Percentiles rank a stretch among this genome's conserved stretches.
These are phyloP conservation scores for Zapus hudsonius DNA, from an alignment of 2,113 vertebrate genomes.

Conservation along the genomic window DNA sequence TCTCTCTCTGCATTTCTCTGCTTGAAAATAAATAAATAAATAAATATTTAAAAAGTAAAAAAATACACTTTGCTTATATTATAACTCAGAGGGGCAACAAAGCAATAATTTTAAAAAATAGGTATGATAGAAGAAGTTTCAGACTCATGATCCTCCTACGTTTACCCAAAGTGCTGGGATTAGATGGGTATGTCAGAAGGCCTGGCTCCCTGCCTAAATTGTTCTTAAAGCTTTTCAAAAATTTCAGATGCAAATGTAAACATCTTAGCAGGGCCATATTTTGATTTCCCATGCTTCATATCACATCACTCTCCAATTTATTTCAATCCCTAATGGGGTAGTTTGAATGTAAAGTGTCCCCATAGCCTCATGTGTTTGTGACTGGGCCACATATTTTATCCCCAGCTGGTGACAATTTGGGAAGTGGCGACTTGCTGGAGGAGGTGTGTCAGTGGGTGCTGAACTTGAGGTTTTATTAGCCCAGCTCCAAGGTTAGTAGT, in stretches of 20 bases:
- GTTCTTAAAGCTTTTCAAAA: not conserved
- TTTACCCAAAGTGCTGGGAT: not conserved
- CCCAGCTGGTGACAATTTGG: too few relatives aligned
- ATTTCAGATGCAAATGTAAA: constrained; percentile 3
- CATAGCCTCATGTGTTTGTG: too few relatives aligned
- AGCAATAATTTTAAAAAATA: not conserved
- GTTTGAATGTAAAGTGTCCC: too few relatives aligned
- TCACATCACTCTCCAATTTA: not conserved
- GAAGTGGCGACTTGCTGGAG: too few relatives aligned
- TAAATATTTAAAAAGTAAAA: too few relatives aligned
- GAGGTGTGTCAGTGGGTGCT: too few relatives aligned
- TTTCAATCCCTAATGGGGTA: not conserved
- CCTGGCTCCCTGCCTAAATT: not conserved
- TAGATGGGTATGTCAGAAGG: not conserved
- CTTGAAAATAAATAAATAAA: too few relatives aligned
- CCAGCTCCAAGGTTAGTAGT: too few relatives aligned
- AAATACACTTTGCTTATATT: not conserved
- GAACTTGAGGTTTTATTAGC: too few relatives aligned
- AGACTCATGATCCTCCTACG: not conserved
- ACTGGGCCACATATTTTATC: too few relatives aligned
- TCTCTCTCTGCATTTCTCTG: too few relatives aligned
- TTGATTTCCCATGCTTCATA: not conserved
- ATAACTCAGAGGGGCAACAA: not conserved
- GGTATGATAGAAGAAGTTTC: not conserved
- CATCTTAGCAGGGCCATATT: not conserved